Evolutionary conservation across 1,140 invertebrate species (phyloP), one percentile per base, ranked within the genome.

Genomic region (Linepithema humile): DNA sequence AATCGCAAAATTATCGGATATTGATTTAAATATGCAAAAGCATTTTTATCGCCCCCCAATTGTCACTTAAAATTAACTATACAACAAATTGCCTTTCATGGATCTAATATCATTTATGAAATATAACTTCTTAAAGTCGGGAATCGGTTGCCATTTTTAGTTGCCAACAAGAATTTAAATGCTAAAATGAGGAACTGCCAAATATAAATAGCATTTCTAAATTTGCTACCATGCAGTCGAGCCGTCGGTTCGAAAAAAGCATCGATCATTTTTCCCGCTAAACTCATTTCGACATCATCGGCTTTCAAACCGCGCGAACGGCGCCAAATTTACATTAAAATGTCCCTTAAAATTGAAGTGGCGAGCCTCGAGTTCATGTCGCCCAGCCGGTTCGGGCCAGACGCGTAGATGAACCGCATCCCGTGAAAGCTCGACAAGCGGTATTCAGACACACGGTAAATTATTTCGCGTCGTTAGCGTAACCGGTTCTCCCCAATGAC

Each of bases 401-500:
- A 77, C 73, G 15, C 40, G 29, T 20, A 35, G 73, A 77, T 50
- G 59, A 77, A 77, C 15, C 12, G 10, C 20, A 38, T 59, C 20
- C 43, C 29, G n/a, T 40, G 40, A 20, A 48, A 60, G 57, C 57
- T 15, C 57, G 38, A 75, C 70, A 60, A 20, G 38, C 59, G 29
- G 73, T 80, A 29, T 80, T 70, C 64, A 80, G 75, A 80, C 75
- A 80, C 35, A 80, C 64, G n/a, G 74, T 88, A 73, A 88, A 88
- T 88, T 87, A 88, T 88, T 88, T 72, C 50, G 26, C 45, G 38
- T 73, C 64, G n/a, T 53, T 62, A 70, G 40, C 53, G 48, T 57
- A 59, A 40, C 64, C n/a, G 45, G 73, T 35, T 69, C 55, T 57
- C 73, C 75, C 55, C 84, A 82, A 89, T 87, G 87, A 89, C 80